Evolutionary conservation across 2,113 vertebrate species (phyloP), one percentile per base, ranked within the genome.

Genomic region (Chinchilla lanigera): DNA sequence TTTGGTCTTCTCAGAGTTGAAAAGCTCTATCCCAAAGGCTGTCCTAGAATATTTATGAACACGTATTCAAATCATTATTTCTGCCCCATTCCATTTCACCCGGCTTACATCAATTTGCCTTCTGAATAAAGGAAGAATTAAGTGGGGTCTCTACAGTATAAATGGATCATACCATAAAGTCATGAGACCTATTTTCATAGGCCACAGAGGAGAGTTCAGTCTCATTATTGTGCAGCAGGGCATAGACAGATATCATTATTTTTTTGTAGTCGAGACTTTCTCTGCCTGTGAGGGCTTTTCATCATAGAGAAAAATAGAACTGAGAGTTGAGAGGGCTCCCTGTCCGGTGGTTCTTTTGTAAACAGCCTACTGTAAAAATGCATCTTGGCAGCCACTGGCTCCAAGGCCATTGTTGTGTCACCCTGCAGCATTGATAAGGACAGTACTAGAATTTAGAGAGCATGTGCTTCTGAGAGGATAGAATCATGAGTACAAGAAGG

Each of bases 211-310:
- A 52, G 61, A 61, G 41, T 1, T 52, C 75, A 30, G 87, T 13
- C 58, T 92, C 94, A 71, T 90, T 86, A 73, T 13, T 50, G 69
- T 38, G 86, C 71, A 65, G 88, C 7, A 10, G 19, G 33, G 77
- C 65, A 7, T 41, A 30, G 61, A 78, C 81, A 86, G 82, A 75
- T 47, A 63, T 22, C 73, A 56, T 77, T 88, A 38, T 61, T 44
- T 91, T 92, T 77, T 54, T 71, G 92, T 52, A 88, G 56, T 87
- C 81, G 52, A 95, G 93, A 75, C 58, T 90, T 80, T 87, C 67
- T 75, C 84, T 73, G 84, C 61, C 58, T 16, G 8, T 80, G 80
- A 77, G 75, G 30, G 54, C 52, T 97, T 77, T 95, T 93, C 88
- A 93, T 81, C 71, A 87, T 16, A 47, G 73, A 87, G 89, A 84